Base-by-base conservation (phyloP, 2,113 vertebrate genomes). In the Bubo scandiacus region DNA sequence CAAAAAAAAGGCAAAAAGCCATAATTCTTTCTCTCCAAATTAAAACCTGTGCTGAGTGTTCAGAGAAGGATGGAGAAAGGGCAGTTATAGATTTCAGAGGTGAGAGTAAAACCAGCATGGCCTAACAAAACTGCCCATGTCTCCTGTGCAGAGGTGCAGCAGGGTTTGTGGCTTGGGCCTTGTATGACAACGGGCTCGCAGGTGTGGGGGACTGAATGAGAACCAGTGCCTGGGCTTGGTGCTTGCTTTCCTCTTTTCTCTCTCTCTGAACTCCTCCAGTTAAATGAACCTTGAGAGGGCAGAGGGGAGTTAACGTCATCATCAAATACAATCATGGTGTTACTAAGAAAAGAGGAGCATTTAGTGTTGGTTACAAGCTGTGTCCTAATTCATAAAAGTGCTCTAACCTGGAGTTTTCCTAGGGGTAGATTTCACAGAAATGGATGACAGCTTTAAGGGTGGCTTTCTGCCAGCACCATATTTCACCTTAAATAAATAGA, bases 101-200 rank as follows among this genome's bases (percentile, higher is more conserved):
- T 54, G 29, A 11, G 11, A 42, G 4, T 13, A n/a, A 55, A 74
- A 29, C 11, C 15, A 26, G 15, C 0, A 0, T 17, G 55, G 30
- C 45, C 30, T 77, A 25, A 15, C 16, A 22, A 29, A 55, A 8
- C 11, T 36, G 30, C 15, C 15, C 0, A 0, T 49, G 68, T 8
- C 25, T 29, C 15, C 6, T 6, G 36, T 13, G 38, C 47, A 10
- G 58, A 4, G 42, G 15, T n/a, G 23, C 26, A 5, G 38, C 25
- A 25, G 66, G 10, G 36, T 8, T 21, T 22, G 40, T 10, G 49
- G 15, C 29, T 27, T 0, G 1, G 14, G 9, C 20, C 36, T 26
- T 7, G 29, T 1, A 1, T 3, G 19, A 62, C 47, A 15, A 0
- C 0, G 9, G 29, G 17, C 51, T 79, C 1, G 2, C n/a, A 1